phyloP scores from a whole-genome alignment of 2,113 vertebrate species.

The Sorex araneus region DNA sequence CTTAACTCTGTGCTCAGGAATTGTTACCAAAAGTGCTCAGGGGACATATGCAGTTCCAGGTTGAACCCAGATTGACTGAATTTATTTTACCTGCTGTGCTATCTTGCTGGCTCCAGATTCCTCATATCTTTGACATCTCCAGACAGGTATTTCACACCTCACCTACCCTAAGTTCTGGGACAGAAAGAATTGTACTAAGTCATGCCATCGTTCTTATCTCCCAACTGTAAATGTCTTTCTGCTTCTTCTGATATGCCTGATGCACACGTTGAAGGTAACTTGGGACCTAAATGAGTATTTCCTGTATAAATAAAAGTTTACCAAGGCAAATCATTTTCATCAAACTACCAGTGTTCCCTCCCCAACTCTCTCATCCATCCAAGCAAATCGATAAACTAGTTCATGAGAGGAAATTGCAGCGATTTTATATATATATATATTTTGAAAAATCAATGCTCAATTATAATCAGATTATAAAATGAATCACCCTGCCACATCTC shows the following conservation, averaged over 20 bases:
- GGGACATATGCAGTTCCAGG: no score
- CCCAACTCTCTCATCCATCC: slow-evolving; percentile 12
- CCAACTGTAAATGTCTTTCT: neutral
- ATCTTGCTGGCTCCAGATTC: no score
- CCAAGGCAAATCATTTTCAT: neutral
- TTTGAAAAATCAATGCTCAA: slow-evolving; percentile 53
- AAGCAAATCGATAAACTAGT: slow-evolving; percentile 31
- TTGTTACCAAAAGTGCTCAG: no score
- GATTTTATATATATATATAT: slow-evolving; percentile 77
- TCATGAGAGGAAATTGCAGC: slow-evolving; percentile 59
- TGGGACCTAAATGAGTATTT: neutral
- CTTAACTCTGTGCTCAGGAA: no score
- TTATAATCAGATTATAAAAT: slow-evolving; percentile 61
- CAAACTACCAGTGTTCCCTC: neutral
- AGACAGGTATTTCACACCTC: neutral
- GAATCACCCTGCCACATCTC: neutral
- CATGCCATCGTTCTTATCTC: neutral
- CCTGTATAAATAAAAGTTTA: slow-evolving; percentile 13
- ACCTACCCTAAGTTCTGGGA: neutral
- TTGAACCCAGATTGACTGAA: no score
- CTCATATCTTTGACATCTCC: no score
- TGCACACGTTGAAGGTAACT: neutral
- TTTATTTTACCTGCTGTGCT: no score
- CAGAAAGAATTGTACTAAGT: neutral
- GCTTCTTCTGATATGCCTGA: neutral